Evolutionary conservation across 2,797 vertebrate genomes (phyloP), one percentile per base, ranked within the genome.

Genomic region (Anableps anableps): DNA sequence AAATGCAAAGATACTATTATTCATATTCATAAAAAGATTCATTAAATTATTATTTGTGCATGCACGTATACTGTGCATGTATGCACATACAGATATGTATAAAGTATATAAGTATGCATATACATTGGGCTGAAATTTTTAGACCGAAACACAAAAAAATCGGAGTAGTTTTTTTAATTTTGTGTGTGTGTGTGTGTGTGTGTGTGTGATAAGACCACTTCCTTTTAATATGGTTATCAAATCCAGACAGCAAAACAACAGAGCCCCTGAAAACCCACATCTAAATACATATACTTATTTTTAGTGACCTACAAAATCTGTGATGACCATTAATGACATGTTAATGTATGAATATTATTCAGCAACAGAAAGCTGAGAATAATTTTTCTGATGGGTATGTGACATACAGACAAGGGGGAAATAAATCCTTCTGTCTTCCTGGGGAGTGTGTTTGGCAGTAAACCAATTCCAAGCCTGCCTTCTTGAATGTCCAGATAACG

Each of bases 361-460:
- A 95, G 85, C 83, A 92, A 89, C 73, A 92, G 92, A 93, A 93
- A 94, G 94, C 87, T 80, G 85, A 90, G 93, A 95, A 95, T 94
- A 93, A 93, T 96, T 93, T 93, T 95, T 95, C 92, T 93, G 95
- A 94, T 94, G 90, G 91, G 90, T 94, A 95, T 93, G 92, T 95
- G 94, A 95, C 95, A 94, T 87, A 86, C 89, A 94, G 94, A 95
- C 95, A 96, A 93, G 94, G 91, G 91, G 94, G 93, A 90, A 93
- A 95, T 96, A 95, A 96, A 95, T 96, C 95, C 95, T 93, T 95
- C 90, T 90, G 92, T 94, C 93, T 94, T 95, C 91, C 90, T 79
- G 80, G 91, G 88, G 89, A 94, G 91, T 90, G 88, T 89, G 91
- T 94, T 94, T 95, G 95, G 94, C 95, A 94, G 94, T 89, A 93